A percentile compares a stretch with the other conserved stretches of the same genome.
Evolutionary conservation across 2,113 vertebrate genomes (phyloP).

Genomic region (Leptobrachium ailaonicum): DNA sequence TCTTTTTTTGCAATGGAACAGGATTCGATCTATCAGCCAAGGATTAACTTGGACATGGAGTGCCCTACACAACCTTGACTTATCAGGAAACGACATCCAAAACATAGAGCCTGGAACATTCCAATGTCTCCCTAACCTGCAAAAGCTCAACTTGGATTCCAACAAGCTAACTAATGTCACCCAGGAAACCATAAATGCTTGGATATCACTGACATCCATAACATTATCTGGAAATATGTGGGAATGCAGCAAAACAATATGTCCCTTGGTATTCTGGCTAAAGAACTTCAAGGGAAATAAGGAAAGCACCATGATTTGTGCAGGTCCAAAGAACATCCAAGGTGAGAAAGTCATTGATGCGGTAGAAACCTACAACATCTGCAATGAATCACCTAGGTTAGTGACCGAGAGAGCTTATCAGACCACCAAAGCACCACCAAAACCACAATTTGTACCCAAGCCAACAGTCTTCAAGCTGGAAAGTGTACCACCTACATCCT

Average conservation of each 20-base stretch:
- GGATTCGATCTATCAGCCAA: constrained; percentile 86
- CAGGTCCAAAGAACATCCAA: constrained; percentile 89
- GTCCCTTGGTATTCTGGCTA: constrained; percentile 89
- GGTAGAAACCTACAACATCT: constrained; percentile 86
- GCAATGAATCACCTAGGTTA: constrained; percentile 75
- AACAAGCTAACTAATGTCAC: constrained; percentile 95
- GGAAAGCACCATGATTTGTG: constrained; percentile 90
- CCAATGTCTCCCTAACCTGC: constrained; percentile 92
- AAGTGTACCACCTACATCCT: constrained; percentile 61
- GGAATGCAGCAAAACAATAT: constrained; percentile 91
- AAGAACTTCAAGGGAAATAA: constrained; percentile 94
- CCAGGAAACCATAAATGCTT: constrained; percentile 85
- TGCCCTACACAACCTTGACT: constrained; percentile 94
- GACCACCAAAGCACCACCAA: constrained; percentile 70
- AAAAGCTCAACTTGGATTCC: constrained; percentile 94
- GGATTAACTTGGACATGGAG: constrained; percentile 96
- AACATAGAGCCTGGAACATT: constrained; percentile 85
- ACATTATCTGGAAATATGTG: constrained; percentile 93
- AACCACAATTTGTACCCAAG: constrained; percentile 69
- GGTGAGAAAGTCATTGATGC: constrained; percentile 93
- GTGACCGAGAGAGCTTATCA: constrained; percentile 73
- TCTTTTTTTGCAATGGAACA: constrained; percentile 94
- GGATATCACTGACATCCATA: constrained; percentile 94
- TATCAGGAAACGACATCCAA: constrained; percentile 92
- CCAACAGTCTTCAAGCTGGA: constrained; percentile 76